A percentile compares a stretch with the other conserved stretches of the same genome.
Conservation (phyloP, 2,113 vertebrate species). For the Plotosus lineatus region DNA sequence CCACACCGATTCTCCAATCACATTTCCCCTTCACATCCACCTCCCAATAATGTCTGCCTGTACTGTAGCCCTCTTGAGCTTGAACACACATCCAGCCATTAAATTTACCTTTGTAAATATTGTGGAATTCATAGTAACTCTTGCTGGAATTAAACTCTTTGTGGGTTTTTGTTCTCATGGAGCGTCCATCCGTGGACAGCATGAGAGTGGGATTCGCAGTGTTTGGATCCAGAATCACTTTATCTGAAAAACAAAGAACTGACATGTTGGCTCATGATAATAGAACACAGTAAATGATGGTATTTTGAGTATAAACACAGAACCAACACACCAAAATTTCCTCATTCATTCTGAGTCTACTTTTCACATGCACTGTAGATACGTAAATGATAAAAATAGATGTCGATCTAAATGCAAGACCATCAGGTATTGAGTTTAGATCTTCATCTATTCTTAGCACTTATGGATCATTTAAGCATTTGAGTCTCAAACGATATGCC, state of each 20-base stretch:
- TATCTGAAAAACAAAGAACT: slow-evolving; percentile 59
- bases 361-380: background rate
- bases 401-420: slow-evolving; percentile 19
- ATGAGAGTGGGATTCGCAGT: slow-evolving; percentile 58
- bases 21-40: slow-evolving; percentile 60
- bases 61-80: slow-evolving; percentile 55
- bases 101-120: background rate
- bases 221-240: slow-evolving; percentile 60
- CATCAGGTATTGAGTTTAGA: slow-evolving; percentile 34
- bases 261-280: background rate
- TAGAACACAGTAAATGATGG: background rate
- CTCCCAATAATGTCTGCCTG: slow-evolving; percentile 67
- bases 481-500: too few species aligned
- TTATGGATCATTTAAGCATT: too few species aligned
- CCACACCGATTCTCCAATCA: slow-evolving; percentile 79
- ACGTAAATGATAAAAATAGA: background rate
- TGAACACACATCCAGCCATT: slow-evolving; percentile 60
- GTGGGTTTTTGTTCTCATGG: slow-evolving; percentile 52
- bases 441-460: too few species aligned
- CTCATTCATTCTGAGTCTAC: background rate
- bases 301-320: background rate
- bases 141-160: slow-evolving; percentile 46
- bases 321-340: background rate
- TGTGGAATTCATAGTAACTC: slow-evolving; percentile 35
- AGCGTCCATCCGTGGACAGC: slow-evolving; percentile 69